These are phyloP conservation scores for Delia radicum DNA, from an alignment of 1,140 invertebrate species.

Conservation along the genomic window DNA sequence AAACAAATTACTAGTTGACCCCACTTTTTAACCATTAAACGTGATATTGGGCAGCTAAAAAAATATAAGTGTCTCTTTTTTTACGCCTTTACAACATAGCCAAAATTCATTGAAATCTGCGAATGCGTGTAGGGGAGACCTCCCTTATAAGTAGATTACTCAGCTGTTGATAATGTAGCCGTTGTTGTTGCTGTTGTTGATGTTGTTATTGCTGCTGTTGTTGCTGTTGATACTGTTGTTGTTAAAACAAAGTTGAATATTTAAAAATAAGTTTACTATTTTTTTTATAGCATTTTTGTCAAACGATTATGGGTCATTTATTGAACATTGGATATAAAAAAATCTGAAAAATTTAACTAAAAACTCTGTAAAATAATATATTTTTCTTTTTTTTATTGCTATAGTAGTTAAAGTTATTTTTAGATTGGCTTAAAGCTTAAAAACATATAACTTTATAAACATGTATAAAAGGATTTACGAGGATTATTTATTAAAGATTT, in stretches of 20 bases:
- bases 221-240: neutral
- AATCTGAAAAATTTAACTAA: neutral
- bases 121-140: too few relatives aligned
- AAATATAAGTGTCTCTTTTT: too few relatives aligned
- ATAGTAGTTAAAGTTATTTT: neutral
- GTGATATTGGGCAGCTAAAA: too few relatives aligned
- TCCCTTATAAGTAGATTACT: neutral
- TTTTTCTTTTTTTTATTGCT: neutral
- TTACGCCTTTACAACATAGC: too few relatives aligned
- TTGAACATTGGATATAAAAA: neutral
- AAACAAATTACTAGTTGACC: too few relatives aligned
- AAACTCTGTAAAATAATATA: neutral
- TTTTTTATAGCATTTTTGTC: too few relatives aligned
- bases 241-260: neutral
- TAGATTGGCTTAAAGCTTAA: neutral
- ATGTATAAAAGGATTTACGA: neutral
- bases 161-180: neutral
- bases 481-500: neutral
- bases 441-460: neutral
- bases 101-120: too few relatives aligned
- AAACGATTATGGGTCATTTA: constrained; percentile 1
- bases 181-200: too few relatives aligned
- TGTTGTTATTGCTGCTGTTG: too few relatives aligned
- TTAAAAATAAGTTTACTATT: neutral
- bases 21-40: too few relatives aligned